phyloP scores from a whole-genome alignment of 2,113 vertebrate species.

The Ciconia boyciana region DNA sequence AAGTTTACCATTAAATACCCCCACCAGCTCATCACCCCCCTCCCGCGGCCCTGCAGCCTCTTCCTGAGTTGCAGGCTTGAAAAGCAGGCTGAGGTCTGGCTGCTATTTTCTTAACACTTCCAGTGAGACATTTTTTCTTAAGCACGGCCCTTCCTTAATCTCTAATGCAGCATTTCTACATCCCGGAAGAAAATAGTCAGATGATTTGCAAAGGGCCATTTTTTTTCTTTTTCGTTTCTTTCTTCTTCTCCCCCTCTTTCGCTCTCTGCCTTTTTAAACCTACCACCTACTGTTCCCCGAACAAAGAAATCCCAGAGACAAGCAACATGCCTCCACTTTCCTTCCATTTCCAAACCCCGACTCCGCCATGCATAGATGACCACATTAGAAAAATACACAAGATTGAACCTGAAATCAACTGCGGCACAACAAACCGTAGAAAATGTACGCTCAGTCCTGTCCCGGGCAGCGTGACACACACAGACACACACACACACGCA shows the following conservation, averaged over 20 bases:
- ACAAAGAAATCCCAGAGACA: slow-evolving; percentile 79
- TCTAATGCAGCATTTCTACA: slow-evolving; percentile 49
- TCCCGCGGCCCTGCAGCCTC: background rate
- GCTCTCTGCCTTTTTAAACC: slow-evolving; percentile 44
- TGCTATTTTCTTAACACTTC: slow-evolving; percentile 5
- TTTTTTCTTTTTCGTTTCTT: background rate
- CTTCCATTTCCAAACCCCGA: slow-evolving; percentile 33
- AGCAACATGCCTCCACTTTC: slow-evolving; percentile 53
- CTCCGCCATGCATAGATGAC: slow-evolving; percentile 14
- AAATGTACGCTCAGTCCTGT: background rate
- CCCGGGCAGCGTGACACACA: background rate
- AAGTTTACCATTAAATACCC: background rate
- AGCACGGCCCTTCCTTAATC: slow-evolving; percentile 30
- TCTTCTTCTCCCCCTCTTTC: slow-evolving; percentile 22
- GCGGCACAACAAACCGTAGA: background rate
- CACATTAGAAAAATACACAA: background rate
- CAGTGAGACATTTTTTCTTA: slow-evolving; percentile 54
- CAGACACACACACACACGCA: background rate
- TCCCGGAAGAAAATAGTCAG: slow-evolving; percentile 75
- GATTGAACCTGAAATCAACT: slow-evolving; percentile 1
- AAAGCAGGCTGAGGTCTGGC: background rate
- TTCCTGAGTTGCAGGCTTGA: background rate
- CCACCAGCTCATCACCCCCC: background rate
- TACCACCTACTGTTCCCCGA: slow-evolving; percentile 78
- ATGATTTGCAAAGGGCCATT: slow-evolving; percentile 64